Base-by-base conservation (phyloP, 2,888 invertebrate species). In the Pterostichus niger region DNA sequence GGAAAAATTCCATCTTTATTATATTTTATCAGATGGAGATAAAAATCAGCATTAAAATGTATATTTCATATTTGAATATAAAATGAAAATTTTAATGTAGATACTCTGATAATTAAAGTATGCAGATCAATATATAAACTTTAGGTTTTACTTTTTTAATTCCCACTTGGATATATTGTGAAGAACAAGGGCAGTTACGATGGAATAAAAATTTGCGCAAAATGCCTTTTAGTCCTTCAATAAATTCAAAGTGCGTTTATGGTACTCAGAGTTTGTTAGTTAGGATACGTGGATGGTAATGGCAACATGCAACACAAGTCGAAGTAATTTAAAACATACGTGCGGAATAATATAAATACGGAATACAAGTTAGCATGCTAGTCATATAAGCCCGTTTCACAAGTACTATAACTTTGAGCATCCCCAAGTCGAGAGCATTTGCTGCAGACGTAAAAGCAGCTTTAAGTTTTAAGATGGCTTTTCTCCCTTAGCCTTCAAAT, bases 1-100 rank as follows among this genome's bases (percentile, higher is more conserved):
- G 44, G 24, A 24, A 46, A 71, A 40, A 0, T 15, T 40, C 31
- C 46, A 71, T 44, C 46, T 71, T 71, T 71, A 49, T 71, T 46
- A 46, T 49, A 24, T 71, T 71, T 17, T 71, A 71, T 71, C 71
- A 46, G 71, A 71, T 71, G 71, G 31, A 71, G 46, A 71, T 71
- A 46, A n/a, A 24, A 71, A 71, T 71, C 71, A 71, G 31, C 71
- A 71, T 71, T 71, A 71, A 71, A 71, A 71, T 71, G 13, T 71
- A 46, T 71, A 71, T 46, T 46, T 71, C 24, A 71, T 46, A 71
- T 71, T 71, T 46, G 71, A 71, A 44, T 46, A 17, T 44, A 46
- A 71, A 71, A 71, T 71, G 71, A 31, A 64, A 64, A 35, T 64
- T 64, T 64, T 71, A 17, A 46, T 71, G 71, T 44, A 71, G 44